These are phyloP conservation scores for Aphodius sticticus DNA, from an alignment of 2,888 invertebrate genomes.

Conservation along the genomic window DNA sequence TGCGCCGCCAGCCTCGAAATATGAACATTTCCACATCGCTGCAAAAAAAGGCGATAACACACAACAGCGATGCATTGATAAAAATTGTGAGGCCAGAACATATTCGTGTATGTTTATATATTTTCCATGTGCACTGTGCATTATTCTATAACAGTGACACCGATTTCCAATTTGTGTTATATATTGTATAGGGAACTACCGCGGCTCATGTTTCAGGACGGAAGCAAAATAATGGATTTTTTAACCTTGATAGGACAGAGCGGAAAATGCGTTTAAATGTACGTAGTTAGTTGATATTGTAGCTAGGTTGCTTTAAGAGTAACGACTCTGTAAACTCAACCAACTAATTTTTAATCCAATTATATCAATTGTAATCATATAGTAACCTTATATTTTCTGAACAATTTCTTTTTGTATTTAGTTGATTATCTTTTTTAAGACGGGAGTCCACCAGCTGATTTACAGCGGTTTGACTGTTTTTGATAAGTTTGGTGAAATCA, in stretches of 20 bases:
- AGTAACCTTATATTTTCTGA: no score
- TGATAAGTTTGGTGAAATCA: no score
- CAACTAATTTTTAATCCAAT: no score
- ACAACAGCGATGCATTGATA: background rate
- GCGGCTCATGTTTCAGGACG: background rate
- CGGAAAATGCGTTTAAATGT: background rate
- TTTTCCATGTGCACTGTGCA: background rate
- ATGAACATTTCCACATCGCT: background rate
- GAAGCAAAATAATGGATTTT: background rate
- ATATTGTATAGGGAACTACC: background rate
- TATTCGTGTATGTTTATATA: background rate
- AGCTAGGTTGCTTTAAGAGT: no score
- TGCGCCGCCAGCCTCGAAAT: background rate
- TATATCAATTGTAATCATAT: no score
- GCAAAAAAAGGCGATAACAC: background rate
- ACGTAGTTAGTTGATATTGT: background rate
- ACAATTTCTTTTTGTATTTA: no score
- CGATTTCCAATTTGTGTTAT: background rate
- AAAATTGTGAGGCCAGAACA: background rate
- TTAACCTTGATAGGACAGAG: background rate
- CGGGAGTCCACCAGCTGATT: no score
- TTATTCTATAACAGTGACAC: background rate
- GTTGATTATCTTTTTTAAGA: no score
- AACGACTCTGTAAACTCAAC: no score
- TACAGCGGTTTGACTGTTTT: no score